Evolutionary conservation across 2,113 vertebrate genomes (phyloP).

Genomic region (Daboia siamensis): DNA sequence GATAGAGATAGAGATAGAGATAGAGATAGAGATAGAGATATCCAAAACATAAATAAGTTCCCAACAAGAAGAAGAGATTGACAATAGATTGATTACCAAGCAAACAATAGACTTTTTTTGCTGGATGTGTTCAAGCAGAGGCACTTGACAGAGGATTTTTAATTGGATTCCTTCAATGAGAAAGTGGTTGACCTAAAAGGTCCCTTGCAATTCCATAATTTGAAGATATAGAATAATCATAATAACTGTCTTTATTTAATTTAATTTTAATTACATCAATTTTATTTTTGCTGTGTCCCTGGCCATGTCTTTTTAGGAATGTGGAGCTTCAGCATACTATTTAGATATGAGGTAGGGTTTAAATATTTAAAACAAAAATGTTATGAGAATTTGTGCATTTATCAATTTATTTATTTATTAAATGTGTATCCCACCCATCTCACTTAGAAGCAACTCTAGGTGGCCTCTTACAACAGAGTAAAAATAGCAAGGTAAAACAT

Average conservation of each 20-base stretch:
- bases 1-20: no score
- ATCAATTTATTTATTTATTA: background rate
- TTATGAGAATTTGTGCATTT: background rate
- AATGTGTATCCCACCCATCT: no score
- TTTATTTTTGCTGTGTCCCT: background rate
- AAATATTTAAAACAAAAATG: background rate
- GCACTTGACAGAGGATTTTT: background rate
- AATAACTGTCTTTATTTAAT: background rate
- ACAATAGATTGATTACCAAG: background rate
- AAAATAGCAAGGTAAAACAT: background rate
- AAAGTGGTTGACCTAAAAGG: background rate
- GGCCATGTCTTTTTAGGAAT: background rate
- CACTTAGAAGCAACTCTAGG: no score
- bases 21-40: background rate
- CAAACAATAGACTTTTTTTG: background rate
- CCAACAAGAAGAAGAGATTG: background rate
- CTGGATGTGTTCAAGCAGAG: background rate
- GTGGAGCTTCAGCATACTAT: background rate
- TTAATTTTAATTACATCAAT: background rate
- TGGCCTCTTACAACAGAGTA: background rate
- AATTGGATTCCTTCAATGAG: background rate
- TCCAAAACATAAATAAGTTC: background rate
- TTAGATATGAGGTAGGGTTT: background rate
- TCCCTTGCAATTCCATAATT: background rate
- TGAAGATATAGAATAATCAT: background rate